Base-by-base conservation (phyloP, 1,140 invertebrate species). In the Chrysoperla carnea region DNA sequence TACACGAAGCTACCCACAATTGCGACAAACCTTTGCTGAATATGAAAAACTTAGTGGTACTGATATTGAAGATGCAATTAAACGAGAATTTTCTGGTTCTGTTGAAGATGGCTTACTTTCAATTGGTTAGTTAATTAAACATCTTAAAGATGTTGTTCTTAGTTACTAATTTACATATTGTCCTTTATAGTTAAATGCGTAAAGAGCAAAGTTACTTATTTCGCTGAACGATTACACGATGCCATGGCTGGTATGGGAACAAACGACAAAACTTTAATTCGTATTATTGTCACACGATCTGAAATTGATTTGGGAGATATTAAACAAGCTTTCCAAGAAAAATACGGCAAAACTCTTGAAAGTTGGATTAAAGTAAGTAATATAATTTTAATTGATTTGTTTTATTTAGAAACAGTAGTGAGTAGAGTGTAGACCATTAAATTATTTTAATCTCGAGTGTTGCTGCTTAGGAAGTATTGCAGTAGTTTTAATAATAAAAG, bases 301-400 rank as follows among this genome's bases (percentile, higher is more conserved):
- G 90, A 95, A 69, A 86, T 92, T 47, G 89, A 94, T 64, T 70
- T 94, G 56, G 85, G 80, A 29, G 81, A 88, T 55, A 89, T 94
- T 51, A 92, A 91, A 58, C 76, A 84, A 53, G 84, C 85, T 40
- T 92, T 88, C 64, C 70, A 84, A 52, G 76, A 81, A 47, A 81
- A 81, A 59, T 93, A 83, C 53, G 81, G 77, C 48, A 89, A 91
- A 62, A 70, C 78, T 40, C 61, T 95, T 50, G 83, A 84, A 53
- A 76, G 70, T 45, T 84, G 77, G 72, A 84, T 94, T 54, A 68
- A 73, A 62, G 84, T 89, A 73, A 78, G 76, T 79, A 50, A 2
- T 11, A 9, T 2, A 33, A 11, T 33, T 11, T 48, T 53, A 38
- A 47, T 12, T 47, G 42, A 45, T 44, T 42, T 37, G 29, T 23